Conservation (phyloP, 2,888 invertebrate genomes). For the Meteorus colon region DNA sequence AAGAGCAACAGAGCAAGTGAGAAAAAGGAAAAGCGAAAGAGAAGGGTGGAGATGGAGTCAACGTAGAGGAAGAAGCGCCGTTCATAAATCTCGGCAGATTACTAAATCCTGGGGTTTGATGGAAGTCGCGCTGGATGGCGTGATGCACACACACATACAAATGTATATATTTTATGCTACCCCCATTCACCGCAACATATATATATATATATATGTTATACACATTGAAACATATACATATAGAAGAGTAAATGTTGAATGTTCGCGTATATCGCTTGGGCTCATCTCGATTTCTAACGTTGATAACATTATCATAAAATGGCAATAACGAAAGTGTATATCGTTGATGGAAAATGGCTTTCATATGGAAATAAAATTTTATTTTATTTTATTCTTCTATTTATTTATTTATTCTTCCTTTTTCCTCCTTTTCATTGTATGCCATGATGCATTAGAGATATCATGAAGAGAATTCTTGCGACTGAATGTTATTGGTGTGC, state of each 20-base stretch:
- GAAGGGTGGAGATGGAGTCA: constrained; percentile 51
- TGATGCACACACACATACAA: constrained; percentile 38
- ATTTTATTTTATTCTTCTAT: background rate
- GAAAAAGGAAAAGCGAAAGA: constrained; percentile 52
- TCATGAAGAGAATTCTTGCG: too few relatives aligned
- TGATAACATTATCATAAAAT: constrained; percentile 75
- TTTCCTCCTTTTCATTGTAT: background rate
- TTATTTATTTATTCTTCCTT: too few relatives aligned
- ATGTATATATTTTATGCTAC: constrained; percentile 39
- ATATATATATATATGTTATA: constrained; percentile 44
- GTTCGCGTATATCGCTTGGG: constrained; percentile 64
- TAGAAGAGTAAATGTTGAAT: constrained; percentile 43
- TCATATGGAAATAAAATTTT: constrained; percentile 39
- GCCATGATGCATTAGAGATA: constrained; percentile 53
- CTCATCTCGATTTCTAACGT: constrained; percentile 71
- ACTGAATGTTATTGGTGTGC: too few relatives aligned
- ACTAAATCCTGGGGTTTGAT: constrained; percentile 73
- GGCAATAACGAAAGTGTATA: constrained; percentile 69
- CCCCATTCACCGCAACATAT: constrained; percentile 35
- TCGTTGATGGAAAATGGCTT: constrained; percentile 40
- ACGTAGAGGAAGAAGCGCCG: constrained; percentile 66
- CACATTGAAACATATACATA: constrained; percentile 36
- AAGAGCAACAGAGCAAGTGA: constrained; percentile 31
- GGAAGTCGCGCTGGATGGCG: constrained; percentile 56
- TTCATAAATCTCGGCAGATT: constrained; percentile 73